Evolutionary conservation across 2,113 vertebrate species (phyloP).

Genomic region (Prolemur simus): DNA sequence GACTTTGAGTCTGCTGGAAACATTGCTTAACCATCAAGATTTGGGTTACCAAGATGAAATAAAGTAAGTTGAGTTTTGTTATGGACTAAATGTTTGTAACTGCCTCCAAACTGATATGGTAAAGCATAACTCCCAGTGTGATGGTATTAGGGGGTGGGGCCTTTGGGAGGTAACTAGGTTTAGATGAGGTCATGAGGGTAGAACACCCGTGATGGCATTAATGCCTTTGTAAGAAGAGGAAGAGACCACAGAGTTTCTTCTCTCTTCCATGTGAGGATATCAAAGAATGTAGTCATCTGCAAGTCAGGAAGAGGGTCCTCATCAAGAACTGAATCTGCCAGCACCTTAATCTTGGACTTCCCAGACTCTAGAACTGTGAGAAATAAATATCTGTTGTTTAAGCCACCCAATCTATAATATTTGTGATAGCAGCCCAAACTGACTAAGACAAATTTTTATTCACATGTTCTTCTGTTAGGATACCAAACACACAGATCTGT

Average conservation of each 20-base stretch:
- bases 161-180: not conserved
- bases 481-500: not conserved
- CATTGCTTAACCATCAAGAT: constrained; percentile 62
- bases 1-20: constrained; percentile 55
- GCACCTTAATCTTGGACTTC: not conserved
- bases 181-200: not conserved
- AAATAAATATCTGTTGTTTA: not conserved
- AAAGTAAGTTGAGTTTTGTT: constrained; percentile 62
- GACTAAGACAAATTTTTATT: not conserved
- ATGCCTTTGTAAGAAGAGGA: not conserved
- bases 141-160: not conserved
- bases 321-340: not conserved
- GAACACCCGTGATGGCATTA: not conserved
- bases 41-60: constrained; percentile 60
- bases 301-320: not conserved
- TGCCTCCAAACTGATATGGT: not conserved
- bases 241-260: not conserved
- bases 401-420: not conserved
- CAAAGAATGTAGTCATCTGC: not conserved
- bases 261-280: not conserved
- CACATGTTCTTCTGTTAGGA: not conserved
- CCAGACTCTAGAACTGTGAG: not conserved
- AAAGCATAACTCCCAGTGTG: not conserved
- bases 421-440: not conserved
- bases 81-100: not conserved